A percentile compares a stretch with the other conserved stretches of the same genome.
phyloP scores from a whole-genome alignment of 2,113 vertebrate genomes.

The Procavia capensis region DNA sequence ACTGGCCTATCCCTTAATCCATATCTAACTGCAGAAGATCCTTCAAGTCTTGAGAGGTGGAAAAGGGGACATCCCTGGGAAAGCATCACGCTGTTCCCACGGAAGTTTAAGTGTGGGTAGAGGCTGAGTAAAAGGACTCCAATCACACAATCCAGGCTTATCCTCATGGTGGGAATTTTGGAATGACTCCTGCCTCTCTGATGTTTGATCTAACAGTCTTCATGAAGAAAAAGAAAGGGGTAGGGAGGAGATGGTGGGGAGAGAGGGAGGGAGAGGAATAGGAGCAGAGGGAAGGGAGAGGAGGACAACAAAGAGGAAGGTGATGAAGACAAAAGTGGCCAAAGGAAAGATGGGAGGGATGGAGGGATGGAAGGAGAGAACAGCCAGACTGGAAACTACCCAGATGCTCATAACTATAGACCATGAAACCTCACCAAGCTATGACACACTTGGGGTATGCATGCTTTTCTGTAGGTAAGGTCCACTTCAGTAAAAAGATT shows the following conservation, averaged over 20 bases:
- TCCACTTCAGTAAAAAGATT: neutral
- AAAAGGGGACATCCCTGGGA: neutral
- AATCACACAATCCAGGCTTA: neutral
- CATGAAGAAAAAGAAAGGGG: neutral
- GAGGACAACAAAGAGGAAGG: no score
- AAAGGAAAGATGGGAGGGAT: no score
- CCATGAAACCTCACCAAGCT: neutral
- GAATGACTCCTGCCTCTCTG: fast-evolving
- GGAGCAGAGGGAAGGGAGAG: no score
- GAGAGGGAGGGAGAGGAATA: neutral
- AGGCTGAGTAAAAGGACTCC: neutral
- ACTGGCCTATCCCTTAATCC: no score
- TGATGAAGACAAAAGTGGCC: no score
- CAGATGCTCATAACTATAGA: neutral
- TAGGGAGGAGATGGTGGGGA: no score
- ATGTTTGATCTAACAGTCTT: neutral
- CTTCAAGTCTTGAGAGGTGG: neutral
- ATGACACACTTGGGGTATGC: fast-evolving
- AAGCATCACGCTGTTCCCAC: neutral
- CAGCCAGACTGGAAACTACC: neutral
- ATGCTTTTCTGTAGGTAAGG: neutral
- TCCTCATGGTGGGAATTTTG: neutral
- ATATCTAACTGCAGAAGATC: neutral
- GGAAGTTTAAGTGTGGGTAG: neutral
- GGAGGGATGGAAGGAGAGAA: no score